Evolutionary conservation across 1,140 invertebrate species (phyloP), one percentile per base, ranked within the genome.

Genomic region (Lycorma delicatula): DNA sequence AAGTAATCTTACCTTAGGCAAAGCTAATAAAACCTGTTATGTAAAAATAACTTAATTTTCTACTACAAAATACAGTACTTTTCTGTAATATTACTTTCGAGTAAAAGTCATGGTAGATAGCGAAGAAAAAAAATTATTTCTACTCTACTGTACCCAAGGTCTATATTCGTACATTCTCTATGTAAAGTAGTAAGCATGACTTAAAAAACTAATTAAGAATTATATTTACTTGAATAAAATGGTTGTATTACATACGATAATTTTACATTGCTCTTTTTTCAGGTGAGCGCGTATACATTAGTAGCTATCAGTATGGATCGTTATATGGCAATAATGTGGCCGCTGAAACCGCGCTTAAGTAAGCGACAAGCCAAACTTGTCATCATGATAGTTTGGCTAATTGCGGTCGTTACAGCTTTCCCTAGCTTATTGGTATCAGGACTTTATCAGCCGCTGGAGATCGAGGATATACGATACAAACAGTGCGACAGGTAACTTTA

Each of bases 271-370:
- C 11, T 44, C 49, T 20, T 56, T 52, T 60, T 59, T n/a, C 61
- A 67, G 66, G 66, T 91, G n/a, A 88, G 84, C 67, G 86, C 89
- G 1, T 92, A 92, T 67, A 92, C 89, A 0, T 65, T 93, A 60
- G 81, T 93, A 1, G 89, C 87, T 1, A 90, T 93, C 66, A 89
- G 87, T 54, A 79, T 89, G 41, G 91, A 94, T 71, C 79, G 90
- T 6, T 93, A 90, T 65, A 81, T 90, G 66, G 90, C 88, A 12
- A 93, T 95, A 55, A 86, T 93, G 75, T 87, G 87, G 75, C 92
- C 92, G 0, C 72, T 95, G 27, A 76, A 81, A 62, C 89, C 88
- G 1, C 77, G 89, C 28, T 80, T 93, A 66, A 84, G 85, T 3
- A 86, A 86, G 67, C 77, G 75, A 60, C 81, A 84, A 49, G 84